Evolutionary conservation across 2,888 invertebrate genomes (phyloP), one percentile per base, ranked within the genome.

Genomic region (Rhorus exstirpatorius): DNA sequence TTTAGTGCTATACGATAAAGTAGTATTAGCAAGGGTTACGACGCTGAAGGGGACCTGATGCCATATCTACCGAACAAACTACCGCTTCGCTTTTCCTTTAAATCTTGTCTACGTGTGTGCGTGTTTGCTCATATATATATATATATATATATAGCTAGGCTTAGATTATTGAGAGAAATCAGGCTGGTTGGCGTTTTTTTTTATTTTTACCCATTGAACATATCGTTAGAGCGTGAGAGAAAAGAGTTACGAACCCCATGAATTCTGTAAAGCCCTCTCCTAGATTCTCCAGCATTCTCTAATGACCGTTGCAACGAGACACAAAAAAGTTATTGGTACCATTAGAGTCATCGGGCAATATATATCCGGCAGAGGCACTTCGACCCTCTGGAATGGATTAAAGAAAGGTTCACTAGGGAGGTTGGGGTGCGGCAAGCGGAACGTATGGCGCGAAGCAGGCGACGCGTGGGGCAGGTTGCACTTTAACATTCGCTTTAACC

Each of bases 1-100:
- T 86, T 85, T 85, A 85, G 80, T 70, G 75, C 85, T n/a, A n/a
- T 65, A 81, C 83, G 83, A 88, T 88, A 87, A 88, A 86, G 58
- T 81, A 74, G 85, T 77, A 65, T 88, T 85, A 79, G 76, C n/a
- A 19, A 65, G 44, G 81, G 77, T 81, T 77, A 77, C 74, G 77
- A 78, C 49, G 41, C 21, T 63, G 51, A 58, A 61, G 41, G 72
- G 46, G 74, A 68, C 31, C 60, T 19, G 51, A 65, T 41, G 74
- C 38, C 31, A 61, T 61, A 63, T 17, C 26, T 38, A 71, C 55
- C n/a, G 55, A 76, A 49, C 75, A 35, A 31, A 53, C 46, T 26
- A 26, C 60, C 38, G 53, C 68, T 61, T 74, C n/a, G n/a, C 61
- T 53, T 61, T 41, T 12, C n/a, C 10, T 51, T 31, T 14, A 44